phyloP scores from a whole-genome alignment of 2,113 vertebrate genomes.

The Phylloscopus whistleri region DNA sequence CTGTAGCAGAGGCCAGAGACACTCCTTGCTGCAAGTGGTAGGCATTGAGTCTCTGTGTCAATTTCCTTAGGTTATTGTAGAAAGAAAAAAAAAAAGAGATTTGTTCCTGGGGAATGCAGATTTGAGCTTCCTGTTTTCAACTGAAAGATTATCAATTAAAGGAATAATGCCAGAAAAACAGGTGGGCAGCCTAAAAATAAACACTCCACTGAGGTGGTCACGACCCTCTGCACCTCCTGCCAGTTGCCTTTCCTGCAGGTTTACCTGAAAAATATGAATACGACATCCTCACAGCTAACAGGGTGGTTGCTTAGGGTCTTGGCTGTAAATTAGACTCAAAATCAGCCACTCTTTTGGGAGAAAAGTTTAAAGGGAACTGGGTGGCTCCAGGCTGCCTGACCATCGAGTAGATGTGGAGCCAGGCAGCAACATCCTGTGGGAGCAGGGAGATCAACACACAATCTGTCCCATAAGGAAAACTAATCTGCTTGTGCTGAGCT shows the following conservation, averaged over 20 bases:
- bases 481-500: background rate
- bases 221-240: background rate
- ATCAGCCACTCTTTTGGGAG: background rate
- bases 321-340: background rate
- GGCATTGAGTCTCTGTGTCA: background rate
- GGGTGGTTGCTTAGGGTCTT: background rate
- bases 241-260: background rate
- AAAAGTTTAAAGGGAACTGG: background rate
- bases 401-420: background rate
- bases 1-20: background rate
- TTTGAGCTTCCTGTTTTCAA: background rate
- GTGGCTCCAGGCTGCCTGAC: background rate
- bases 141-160: background rate
- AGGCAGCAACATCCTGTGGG: background rate
- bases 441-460: background rate
- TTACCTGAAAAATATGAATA: background rate
- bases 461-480: background rate
- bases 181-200: background rate
- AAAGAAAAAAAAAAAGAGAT: background rate
- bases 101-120: background rate
- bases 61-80: background rate
- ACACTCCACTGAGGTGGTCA: background rate
- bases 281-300: background rate
- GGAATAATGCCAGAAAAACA: background rate
- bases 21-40: background rate